Conservation (phyloP, 2,113 vertebrate species). For the Nesoenas mayeri region DNA sequence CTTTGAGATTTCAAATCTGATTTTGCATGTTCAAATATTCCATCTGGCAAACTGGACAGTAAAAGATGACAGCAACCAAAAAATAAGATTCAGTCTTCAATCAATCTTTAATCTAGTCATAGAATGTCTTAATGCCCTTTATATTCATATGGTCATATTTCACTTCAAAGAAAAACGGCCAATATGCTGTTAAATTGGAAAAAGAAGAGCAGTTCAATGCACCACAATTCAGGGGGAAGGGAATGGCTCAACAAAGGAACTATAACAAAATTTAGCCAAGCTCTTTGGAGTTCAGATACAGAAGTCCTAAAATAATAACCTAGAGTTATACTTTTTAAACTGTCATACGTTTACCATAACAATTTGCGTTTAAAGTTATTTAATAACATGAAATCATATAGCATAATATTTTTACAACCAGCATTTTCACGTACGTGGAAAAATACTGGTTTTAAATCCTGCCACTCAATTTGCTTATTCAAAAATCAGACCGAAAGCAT, state of each 20-base stretch:
- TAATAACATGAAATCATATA: background rate
- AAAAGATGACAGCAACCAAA: background rate
- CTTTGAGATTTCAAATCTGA: background rate
- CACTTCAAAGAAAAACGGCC: background rate
- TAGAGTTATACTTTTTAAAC: background rate
- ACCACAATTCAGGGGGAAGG: background rate
- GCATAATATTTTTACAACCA: background rate
- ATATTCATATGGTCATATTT: background rate
- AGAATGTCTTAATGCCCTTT: background rate
- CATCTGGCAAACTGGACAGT: background rate
- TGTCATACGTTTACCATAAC: background rate
- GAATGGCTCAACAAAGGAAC: background rate
- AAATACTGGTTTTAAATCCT: background rate
- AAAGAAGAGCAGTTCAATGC: background rate
- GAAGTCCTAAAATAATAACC: background rate
- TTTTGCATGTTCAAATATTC: background rate
- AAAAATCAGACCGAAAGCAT: background rate
- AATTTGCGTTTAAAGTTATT: background rate
- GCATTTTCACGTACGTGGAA: background rate
- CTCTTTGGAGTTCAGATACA: background rate
- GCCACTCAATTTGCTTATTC: background rate
- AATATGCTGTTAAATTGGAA: background rate
- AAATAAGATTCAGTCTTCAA: background rate
- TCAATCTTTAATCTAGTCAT: background rate
- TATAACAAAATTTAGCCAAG: background rate